Base-by-base conservation (phyloP, 2,797 vertebrate species). In the Ibycter americanus region DNA sequence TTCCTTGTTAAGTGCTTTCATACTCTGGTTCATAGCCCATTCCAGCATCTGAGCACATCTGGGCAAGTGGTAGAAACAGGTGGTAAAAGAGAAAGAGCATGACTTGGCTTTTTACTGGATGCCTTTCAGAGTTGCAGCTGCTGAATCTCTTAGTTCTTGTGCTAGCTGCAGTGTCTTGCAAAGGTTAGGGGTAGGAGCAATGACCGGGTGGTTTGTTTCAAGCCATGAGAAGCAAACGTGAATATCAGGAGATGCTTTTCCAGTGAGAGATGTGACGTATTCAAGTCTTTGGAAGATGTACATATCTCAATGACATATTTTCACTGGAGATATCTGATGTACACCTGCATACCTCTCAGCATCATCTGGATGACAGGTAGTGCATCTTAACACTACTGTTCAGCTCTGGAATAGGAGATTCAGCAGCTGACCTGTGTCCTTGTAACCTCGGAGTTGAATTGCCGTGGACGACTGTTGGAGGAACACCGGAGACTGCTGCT, bases 401-500 rank as follows among this genome's bases (percentile, higher is more conserved):
- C n/a, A 15, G 15, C 52, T 86, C 4, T 18, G 86, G 46, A 52
- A 9, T 12, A 22, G 19, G 47, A 77, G 55, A 23, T 26, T 44
- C 42, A 86, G 42, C 27, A 89, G 70, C 56, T 44, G 61, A 32
- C 29, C 11, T 1, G 0, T 52, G 66, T 51, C 73, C 47, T 67
- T 23, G 18, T 49, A 40, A 36, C 29, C 52, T 71, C 38, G 2
- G n/a, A 46, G 31, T 0, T 44, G 76, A 40, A 21, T 20, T 77
- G 12, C 12, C 0, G 0, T 21, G 49, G 40, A 9, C 3, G 1
- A 2, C 11, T 47, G 42, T 5, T n/a, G 63, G 62, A 78, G 19
- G 56, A 46, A 2, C 16, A 4, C 0, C 0, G 2, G 55, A 40
- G 25, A 1, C 36, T 8, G 5, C 36, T 34, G 52, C 32, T 46